Base-by-base conservation (phyloP, 2,888 invertebrate genomes). In the Hybos culiciformis region DNA sequence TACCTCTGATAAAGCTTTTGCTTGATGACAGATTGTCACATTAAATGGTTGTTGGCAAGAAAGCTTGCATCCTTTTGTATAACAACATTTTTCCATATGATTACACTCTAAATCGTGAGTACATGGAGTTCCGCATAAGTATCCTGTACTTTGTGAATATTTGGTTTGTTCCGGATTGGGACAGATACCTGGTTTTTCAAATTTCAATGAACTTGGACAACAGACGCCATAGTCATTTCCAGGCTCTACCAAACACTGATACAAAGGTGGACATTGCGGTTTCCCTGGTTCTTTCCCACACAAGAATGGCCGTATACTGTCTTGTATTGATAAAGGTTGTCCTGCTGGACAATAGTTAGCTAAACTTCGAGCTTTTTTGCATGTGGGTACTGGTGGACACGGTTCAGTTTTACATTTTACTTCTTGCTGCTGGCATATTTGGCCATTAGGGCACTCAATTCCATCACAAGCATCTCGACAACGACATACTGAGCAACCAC, bases 141-240 rank as follows among this genome's bases (percentile, higher is more conserved):
- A 58, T 7, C 64, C 63, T 1, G 62, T 63, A 32, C 58, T 51
- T 1, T 67, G 66, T 3, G 58, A 59, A 42, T 60, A 60, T 1
- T 61, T 56, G 12, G 63, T 56, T 14, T 68, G 61, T 1, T 68
- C 60, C 20, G 67, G 63, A 0, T 66, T 66, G 0, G 87, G 86
- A 57, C 88, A 88, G 3, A 76, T 72, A 2, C 87, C 87, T 0
- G 84, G 78, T 59, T 87, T 83, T 54, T 82, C 74, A 40, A 85
- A 74, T 54, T 78, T 77, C 46, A 83, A 57, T 1, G 80, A 81
- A 5, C 81, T 81, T 37, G 87, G 85, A 56, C 87, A 88, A 58
- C 88, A 88, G 12, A 88, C 86, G 0, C 88, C 88, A 56, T 88
- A 88, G 57, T 88, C 88, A 56, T 85, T 83, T 50, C 81, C 80